Conservation (phyloP, 2,888 invertebrate genomes). For the Micoletzkya japonica region DNA sequence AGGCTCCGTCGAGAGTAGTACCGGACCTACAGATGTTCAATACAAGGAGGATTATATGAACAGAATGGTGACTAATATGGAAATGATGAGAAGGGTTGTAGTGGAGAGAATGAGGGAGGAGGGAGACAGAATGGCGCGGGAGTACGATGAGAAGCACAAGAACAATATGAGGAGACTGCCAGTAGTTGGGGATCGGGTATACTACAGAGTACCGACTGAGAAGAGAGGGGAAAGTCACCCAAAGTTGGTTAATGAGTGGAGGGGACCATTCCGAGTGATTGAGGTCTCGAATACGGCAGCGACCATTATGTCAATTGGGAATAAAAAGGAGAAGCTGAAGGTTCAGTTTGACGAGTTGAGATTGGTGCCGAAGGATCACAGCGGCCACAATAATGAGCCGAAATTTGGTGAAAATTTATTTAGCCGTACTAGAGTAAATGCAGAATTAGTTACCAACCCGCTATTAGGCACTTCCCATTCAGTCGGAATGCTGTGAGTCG, state of each 20-base stretch:
- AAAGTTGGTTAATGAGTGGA: not conserved
- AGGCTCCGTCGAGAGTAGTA: not conserved
- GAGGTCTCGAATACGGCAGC: not conserved
- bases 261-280: slow-evolving; percentile 2
- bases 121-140: slow-evolving; percentile 9
- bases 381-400: no score
- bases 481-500: no score
- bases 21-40: not conserved
- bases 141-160: slow-evolving; percentile 31
- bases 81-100: slow-evolving; percentile 11
- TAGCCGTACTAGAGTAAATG: no score
- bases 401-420: no score
- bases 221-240: not conserved
- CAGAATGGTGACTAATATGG: not conserved
- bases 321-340: not conserved
- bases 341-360: not conserved
- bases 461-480: no score
- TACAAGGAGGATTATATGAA: slow-evolving; percentile 28
- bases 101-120: slow-evolving; percentile 22
- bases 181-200: not conserved
- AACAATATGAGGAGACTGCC: not conserved
- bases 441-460: no score
- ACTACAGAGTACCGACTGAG: not conserved
- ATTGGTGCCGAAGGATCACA: not conserved
- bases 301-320: not conserved